Evolutionary conservation across 2,113 vertebrate species (phyloP), one percentile per base, ranked within the genome.

Genomic region (Eonycteris spelaea): DNA sequence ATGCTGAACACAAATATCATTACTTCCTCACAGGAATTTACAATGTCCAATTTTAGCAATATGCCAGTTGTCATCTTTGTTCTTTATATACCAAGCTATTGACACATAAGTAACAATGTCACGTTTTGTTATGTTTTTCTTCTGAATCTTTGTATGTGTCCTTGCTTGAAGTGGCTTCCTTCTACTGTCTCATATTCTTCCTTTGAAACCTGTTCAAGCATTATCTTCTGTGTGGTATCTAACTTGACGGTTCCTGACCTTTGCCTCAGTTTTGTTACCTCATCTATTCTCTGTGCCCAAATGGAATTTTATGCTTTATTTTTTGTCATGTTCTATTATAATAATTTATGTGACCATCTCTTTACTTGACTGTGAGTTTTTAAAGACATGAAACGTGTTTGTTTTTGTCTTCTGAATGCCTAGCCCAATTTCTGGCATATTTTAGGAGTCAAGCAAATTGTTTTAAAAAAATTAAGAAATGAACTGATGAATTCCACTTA

Each of bases 401-500:
- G 74, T 91, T 95, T 89, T 78, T 63, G 26, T 94, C 73, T 94
- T 82, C 67, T 77, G 90, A 90, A 88, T 78, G 28, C 67, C 55
- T 79, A 55, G n/a, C n/a, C 15, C 9, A 91, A 57, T 70, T 96
- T 74, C 55, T 94, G 93, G 24, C 73, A 89, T 96, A 89, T 53
- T 96, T 92, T 93, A 94, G 68, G 55, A 85, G 55, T 70, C 94
- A 92, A 90, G 71, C 65, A 97, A 93, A 94, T 95, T 89, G 13
- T 92, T 90, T 38, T 14, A 63, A 63, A 95, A 95, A 75, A 90
- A 28, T 90, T 95, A 71, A 82, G 70, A 85, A 90, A 67, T 55
- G n/a, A 95, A 55, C 38, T 59, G 51, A 95, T 67, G 18, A 71
- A 68, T 90, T 96, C 15, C 33, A 94, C 88, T 90, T 86, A 57